Evolutionary conservation across 2,113 vertebrate species (phyloP).

Genomic region (Cochlearius cochlearius): DNA sequence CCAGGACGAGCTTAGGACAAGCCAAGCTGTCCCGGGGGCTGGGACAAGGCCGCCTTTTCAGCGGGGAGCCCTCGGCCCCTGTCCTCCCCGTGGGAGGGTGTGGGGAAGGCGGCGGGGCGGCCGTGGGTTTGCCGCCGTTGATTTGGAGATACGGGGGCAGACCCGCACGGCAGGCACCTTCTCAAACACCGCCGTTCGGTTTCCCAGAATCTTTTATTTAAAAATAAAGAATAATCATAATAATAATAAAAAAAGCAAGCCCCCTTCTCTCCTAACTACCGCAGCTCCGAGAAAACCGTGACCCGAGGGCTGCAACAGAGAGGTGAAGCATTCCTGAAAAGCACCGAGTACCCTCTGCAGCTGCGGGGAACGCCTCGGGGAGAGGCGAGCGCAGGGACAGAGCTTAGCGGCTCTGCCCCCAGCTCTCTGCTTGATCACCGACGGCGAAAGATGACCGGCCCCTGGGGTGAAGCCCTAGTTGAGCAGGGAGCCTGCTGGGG

Average conservation of each 20-base stretch:
- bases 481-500: background rate
- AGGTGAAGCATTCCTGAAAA: too few species aligned
- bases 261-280: background rate
- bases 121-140: rapidly evolving
- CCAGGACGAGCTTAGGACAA: background rate
- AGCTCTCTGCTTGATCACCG: rapidly evolving
- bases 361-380: background rate
- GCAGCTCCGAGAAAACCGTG: background rate
- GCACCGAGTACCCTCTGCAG: too few species aligned
- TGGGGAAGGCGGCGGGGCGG: background rate
- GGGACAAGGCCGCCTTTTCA: too few species aligned
- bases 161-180: background rate
- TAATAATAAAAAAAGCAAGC: background rate
- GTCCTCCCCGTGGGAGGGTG: background rate
- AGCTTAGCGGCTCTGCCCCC: background rate
- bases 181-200: rapidly evolving
- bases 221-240: background rate
- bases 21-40: too few species aligned
- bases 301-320: background rate
- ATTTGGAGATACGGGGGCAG: rapidly evolving
- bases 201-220: rapidly evolving
- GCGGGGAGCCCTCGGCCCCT: background rate
- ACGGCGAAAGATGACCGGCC: background rate
- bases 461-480: rapidly evolving
- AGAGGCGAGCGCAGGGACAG: background rate